Conservation (phyloP, 2,113 vertebrate genomes). For the Pelusios castaneus region DNA sequence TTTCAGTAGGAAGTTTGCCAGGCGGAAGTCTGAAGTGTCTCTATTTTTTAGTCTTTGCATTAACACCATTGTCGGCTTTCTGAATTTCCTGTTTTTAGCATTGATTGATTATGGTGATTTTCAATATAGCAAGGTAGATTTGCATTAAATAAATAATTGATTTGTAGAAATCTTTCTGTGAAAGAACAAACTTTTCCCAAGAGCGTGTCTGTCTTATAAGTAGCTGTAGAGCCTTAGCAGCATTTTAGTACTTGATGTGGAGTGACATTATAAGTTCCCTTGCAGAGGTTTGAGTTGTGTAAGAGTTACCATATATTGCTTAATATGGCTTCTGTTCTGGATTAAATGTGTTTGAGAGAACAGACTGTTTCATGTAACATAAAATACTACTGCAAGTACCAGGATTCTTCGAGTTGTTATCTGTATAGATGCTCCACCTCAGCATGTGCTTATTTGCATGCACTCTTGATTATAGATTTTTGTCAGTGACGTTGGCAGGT, state of each 20-base stretch:
- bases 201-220: not conserved
- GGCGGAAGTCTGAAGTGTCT: not conserved
- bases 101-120: not conserved
- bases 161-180: not conserved
- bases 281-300: not conserved
- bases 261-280: not conserved
- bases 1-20: not conserved
- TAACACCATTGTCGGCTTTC: not conserved
- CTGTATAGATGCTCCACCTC: too few species aligned
- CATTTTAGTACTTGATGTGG: not conserved
- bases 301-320: not conserved
- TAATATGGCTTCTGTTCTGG: not conserved
- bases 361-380: not conserved
- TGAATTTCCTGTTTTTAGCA: not conserved
- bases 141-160: not conserved
- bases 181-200: not conserved
- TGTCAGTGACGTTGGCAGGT: too few species aligned
- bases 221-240: not conserved
- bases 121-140: not conserved
- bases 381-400: not conserved
- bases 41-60: not conserved
- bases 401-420: not conserved
- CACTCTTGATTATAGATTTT: too few species aligned
- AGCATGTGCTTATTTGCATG: too few species aligned
- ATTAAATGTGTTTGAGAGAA: not conserved